Evolutionary conservation across 2,797 vertebrate genomes (phyloP).

Genomic region (Brachymystax lenok): DNA sequence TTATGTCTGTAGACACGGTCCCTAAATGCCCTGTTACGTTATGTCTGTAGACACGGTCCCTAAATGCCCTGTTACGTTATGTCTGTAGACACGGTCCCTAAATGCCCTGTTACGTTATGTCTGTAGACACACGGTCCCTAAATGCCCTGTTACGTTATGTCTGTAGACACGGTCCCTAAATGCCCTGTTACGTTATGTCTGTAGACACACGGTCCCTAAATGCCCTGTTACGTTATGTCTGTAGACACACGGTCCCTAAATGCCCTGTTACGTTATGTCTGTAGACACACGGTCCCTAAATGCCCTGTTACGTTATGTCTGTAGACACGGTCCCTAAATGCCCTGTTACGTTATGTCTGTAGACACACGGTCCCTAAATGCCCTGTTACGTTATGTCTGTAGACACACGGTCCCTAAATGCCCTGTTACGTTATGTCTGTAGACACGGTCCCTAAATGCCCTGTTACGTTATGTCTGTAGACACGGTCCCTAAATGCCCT

Average conservation of each 20-base stretch:
- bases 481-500: neutral
- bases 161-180: neutral
- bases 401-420: neutral
- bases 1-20: neutral
- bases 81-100: neutral
- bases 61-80: neutral
- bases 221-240: neutral
- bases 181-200: neutral
- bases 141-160: neutral
- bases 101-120: neutral
- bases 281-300: neutral
- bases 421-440: neutral
- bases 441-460: neutral
- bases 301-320: neutral
- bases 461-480: neutral
- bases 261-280: neutral
- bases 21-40: neutral
- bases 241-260: neutral
- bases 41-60: neutral
- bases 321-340: neutral
- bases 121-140: neutral
- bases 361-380: neutral
- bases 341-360: neutral
- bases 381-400: too few relatives aligned
- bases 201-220: neutral